phyloP scores from a whole-genome alignment of 2,113 vertebrate species.

The Crotalus viridis region DNA sequence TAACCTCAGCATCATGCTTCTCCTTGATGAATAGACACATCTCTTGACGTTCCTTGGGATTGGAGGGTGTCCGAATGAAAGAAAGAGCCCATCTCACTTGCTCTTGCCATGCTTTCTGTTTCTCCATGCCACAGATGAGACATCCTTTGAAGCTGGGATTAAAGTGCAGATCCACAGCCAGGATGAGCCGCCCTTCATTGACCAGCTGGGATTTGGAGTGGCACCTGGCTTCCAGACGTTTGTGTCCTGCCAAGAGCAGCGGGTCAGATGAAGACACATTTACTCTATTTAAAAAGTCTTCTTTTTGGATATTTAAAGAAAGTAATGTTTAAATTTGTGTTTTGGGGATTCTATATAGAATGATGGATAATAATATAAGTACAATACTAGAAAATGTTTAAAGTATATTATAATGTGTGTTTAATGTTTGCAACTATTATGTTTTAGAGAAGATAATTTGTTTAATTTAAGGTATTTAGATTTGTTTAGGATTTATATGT shows the following conservation, averaged over 20 bases:
- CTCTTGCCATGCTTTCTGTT: neutral
- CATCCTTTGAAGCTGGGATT: slow-evolving; percentile 96
- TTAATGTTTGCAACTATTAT: too few relatives aligned
- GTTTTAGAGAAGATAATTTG: too few relatives aligned
- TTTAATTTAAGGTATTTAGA: too few relatives aligned
- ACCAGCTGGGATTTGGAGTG: slow-evolving; percentile 97
- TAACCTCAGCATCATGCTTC: too few relatives aligned
- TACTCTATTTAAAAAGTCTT: neutral
- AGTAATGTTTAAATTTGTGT: too few relatives aligned
- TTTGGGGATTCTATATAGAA: too few relatives aligned
- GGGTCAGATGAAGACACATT: slow-evolving; percentile 74
- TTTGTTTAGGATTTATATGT: too few relatives aligned
- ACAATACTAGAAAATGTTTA: too few relatives aligned
- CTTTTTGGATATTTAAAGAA: too few relatives aligned
- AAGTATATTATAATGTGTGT: too few relatives aligned
- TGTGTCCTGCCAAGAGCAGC: slow-evolving; percentile 96
- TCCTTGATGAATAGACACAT: neutral
- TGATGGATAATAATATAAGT: too few relatives aligned
- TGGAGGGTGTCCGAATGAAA: neutral
- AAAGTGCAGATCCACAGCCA: slow-evolving; percentile 99
- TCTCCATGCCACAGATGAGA: slow-evolving; percentile 82
- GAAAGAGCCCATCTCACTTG: neutral
- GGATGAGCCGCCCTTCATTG: slow-evolving; percentile 94
- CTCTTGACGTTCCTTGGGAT: neutral
- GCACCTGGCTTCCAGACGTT: slow-evolving; percentile 98